Percentiles rank a stretch among this genome's conserved stretches.
These are phyloP conservation scores for Pteria penguin DNA, from an alignment of 2,888 invertebrate genomes.

Conservation along the genomic window DNA sequence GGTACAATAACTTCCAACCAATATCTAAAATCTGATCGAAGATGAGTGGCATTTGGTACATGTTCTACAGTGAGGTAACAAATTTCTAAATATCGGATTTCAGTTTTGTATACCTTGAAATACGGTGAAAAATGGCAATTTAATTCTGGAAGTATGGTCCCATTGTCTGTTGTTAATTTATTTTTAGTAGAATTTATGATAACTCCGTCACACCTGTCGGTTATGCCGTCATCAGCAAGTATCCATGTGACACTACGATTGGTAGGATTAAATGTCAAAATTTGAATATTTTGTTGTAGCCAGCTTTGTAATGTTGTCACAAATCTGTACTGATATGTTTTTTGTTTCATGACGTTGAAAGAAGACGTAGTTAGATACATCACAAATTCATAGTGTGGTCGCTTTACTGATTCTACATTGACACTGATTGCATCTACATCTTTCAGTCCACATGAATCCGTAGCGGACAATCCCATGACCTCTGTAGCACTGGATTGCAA, in stretches of 20 bases:
- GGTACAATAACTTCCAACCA: slow-evolving; percentile 57
- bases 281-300: background rate
- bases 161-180: background rate
- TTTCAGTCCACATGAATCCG: slow-evolving; percentile 47
- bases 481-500: slow-evolving; percentile 53
- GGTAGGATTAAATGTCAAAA: background rate
- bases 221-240: background rate
- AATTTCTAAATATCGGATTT: background rate
- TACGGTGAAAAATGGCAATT: background rate
- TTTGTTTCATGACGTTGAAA: background rate
- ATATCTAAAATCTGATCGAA: slow-evolving; percentile 33
- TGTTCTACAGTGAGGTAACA: background rate
- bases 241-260: background rate
- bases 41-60: slow-evolving; percentile 5
- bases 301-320: background rate
- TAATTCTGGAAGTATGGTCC: background rate
- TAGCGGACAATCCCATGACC: slow-evolving; percentile 46
- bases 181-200: background rate
- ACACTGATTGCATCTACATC: slow-evolving; percentile 53
- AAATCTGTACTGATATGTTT: background rate
- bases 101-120: background rate
- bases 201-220: background rate
- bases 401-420: slow-evolving; percentile 25
- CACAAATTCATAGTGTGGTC: background rate
- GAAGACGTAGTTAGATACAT: background rate